Base-by-base conservation (phyloP, 1,140 invertebrate genomes). In the Calliphora vicina region DNA sequence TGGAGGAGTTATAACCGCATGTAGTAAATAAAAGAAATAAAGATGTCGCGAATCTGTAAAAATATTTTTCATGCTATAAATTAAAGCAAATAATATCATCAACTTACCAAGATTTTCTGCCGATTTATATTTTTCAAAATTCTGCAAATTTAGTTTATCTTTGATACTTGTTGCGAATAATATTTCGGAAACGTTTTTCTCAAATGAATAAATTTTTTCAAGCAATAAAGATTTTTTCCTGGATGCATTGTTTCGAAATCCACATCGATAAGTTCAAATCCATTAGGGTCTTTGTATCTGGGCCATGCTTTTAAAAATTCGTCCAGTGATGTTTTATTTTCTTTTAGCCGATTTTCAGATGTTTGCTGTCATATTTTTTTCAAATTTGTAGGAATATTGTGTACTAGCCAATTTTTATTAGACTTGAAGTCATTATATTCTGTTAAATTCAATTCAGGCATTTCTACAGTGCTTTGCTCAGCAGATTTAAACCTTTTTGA, bases 241-340 rank as follows among this genome's bases (percentile, higher is more conserved):
- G 76, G 76, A 43, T 80, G 76, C 20, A 80, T 29, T 43, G 76
- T 42, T 80, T 80, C 29, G 29, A 80, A 80, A 80, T 80, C 76
- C 35, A 27, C 29, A 80, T 35, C n/a, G n/a, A n/a, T n/a, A n/a
- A n/a, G n/a, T n/a, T n/a, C 29, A 35, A 4, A 35, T 35, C 29
- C 29, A 8, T 35, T 35, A 35, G 29, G 29, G 29, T 35, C 29
- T 8, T 35, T 35, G 29, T 80, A 80, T 80, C 76, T 80, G n/a
- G 76, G 76, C 29, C 29, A 80, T 17, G 3, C 76, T 23, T 80
- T 43, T 35, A 80, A 4, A 6, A 80, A 35, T 35, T 80, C 17
- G 23, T 29, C 29, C 27, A 29, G n/a, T 27, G 27, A 43, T 80
- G 23, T 80, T 35, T 43, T 80, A 12, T 80, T 35, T 80, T 80